A percentile compares a stretch with the other conserved stretches of the same genome.
These are phyloP conservation scores for Argyrosomus regius DNA, from an alignment of 2,797 vertebrate species.

Conservation along the genomic window DNA sequence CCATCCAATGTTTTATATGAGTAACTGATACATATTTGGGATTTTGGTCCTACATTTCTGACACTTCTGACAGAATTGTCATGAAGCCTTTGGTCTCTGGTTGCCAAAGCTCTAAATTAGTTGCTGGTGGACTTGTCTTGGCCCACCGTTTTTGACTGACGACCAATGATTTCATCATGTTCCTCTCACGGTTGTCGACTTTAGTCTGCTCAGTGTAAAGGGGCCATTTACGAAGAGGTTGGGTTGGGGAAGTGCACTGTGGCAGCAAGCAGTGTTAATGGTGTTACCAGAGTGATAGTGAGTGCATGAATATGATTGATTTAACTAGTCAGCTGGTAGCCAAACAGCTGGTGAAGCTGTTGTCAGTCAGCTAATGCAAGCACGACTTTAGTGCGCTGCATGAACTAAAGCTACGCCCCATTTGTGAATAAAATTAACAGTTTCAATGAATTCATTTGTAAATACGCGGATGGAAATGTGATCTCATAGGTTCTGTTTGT, in stretches of 20 bases:
- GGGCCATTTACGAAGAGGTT: background rate
- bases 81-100: background rate
- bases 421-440: background rate
- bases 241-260: background rate
- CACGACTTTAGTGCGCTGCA: background rate
- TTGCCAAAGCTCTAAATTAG: background rate
- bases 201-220: background rate
- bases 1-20: background rate
- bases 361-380: background rate
- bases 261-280: background rate
- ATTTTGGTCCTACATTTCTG: background rate
- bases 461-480: background rate
- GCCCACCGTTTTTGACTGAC: background rate
- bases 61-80: background rate
- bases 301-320: conserved; percentile 10
- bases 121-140: background rate
- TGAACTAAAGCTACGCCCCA: background rate
- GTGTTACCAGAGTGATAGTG: background rate
- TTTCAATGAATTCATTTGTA: background rate
- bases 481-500: background rate
- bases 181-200: background rate
- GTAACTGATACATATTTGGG: background rate
- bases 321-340: background rate
- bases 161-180: conserved; percentile 15
- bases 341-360: conserved; percentile 4